phyloP scores from a whole-genome alignment of 2,797 vertebrate genomes.

The Arremon brunneinucha region DNA sequence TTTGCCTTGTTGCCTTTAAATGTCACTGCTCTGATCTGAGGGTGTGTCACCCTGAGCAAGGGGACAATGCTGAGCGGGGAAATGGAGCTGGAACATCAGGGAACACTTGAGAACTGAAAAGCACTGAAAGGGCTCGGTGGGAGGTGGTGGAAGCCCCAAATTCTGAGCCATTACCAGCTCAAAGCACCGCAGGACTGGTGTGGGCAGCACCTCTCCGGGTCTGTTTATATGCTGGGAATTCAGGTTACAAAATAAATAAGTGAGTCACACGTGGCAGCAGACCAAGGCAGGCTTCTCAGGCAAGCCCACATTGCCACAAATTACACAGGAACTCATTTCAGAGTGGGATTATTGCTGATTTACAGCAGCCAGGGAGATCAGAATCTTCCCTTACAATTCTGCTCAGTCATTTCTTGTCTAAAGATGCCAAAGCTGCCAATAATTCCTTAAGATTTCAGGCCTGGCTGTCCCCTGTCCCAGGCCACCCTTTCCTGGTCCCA shows the following conservation, averaged over 20 bases:
- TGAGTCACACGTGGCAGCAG: not conserved
- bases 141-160: slow-evolving; percentile 34
- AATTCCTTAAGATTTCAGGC: not conserved
- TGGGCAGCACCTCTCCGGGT: not conserved
- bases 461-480: not conserved
- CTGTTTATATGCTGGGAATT: not conserved
- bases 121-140: not conserved
- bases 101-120: not conserved
- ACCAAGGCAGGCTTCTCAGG: not conserved
- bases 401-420: not conserved
- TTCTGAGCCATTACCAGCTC: not conserved
- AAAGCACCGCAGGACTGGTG: not conserved
- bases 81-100: not conserved
- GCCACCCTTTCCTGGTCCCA: not conserved
- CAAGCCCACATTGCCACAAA: not conserved
- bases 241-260: not conserved
- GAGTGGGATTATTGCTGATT: not conserved
- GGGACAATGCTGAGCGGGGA: not conserved
- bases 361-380: not conserved
- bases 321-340: not conserved
- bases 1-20: not conserved
- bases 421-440: not conserved
- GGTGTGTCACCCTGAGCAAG: not conserved
- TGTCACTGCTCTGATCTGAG: not conserved
- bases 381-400: not conserved